phyloP scores from a whole-genome alignment of 92 coral and sea anemone genomes.

The Meandrina meandrites region DNA sequence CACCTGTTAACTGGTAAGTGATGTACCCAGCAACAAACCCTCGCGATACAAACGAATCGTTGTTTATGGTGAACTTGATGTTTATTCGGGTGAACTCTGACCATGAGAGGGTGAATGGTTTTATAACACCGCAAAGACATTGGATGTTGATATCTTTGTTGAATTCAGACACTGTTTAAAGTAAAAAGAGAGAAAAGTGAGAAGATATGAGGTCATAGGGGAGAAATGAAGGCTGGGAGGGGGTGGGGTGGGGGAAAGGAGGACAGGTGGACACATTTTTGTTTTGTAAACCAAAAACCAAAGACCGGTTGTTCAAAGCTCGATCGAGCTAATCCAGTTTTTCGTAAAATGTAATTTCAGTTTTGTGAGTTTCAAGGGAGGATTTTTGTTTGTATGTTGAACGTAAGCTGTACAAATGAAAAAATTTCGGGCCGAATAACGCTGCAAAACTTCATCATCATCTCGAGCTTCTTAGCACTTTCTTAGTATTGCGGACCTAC shows the following conservation, averaged over 20 bases:
- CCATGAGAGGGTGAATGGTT: conserved; percentile 9
- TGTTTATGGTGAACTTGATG: conserved; percentile 5
- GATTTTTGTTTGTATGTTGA: too few species aligned
- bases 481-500: too few species aligned
- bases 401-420: too few species aligned
- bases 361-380: too few species aligned
- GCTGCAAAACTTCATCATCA: too few species aligned
- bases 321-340: too few species aligned
- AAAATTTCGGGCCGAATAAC: too few species aligned
- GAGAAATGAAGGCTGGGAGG: not conserved
- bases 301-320: too few species aligned
- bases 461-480: too few species aligned
- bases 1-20: conserved; percentile 20
- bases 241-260: not conserved
- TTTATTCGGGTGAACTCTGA: not conserved
- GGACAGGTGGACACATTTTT: not conserved
- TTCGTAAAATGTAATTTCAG: too few species aligned
- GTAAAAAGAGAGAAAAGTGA: not conserved
- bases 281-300: too few species aligned
- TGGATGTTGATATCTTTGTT: not conserved
- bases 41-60: not conserved
- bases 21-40: conserved; percentile 23
- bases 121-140: not conserved
- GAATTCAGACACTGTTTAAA: not conserved
- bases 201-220: not conserved